A percentile compares a stretch with the other conserved stretches of the same genome.
Evolutionary conservation across 2,113 vertebrate genomes (phyloP).

Genomic region (Takifugu bimaculatus): DNA sequence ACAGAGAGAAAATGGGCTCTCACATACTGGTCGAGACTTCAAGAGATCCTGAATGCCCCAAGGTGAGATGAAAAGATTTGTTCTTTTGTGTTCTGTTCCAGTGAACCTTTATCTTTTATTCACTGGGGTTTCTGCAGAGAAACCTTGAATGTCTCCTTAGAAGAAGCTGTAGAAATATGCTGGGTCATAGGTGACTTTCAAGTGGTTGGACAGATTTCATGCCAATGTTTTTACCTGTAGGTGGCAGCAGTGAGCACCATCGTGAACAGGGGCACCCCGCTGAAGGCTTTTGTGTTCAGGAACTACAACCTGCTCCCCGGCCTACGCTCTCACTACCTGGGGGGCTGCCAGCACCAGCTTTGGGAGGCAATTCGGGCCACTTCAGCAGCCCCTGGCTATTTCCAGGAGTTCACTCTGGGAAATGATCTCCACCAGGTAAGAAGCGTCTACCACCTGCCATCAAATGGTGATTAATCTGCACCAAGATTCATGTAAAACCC

Average conservation of each 20-base stretch:
- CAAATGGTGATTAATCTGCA: not conserved
- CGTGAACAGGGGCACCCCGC: conserved; percentile 85
- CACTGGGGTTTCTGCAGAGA: conserved; percentile 10
- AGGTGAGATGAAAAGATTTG: conserved; percentile 74
- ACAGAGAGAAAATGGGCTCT: conserved; percentile 91
- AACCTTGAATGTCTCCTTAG: conserved; percentile 14
- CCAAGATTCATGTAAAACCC: conserved; percentile 1
- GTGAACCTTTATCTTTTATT: conserved; percentile 3
- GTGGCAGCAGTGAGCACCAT: conserved; percentile 93
- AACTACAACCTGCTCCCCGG: conserved; percentile 92
- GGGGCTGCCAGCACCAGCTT: conserved; percentile 89
- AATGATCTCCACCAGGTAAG: conserved; percentile 91
- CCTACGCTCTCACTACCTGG: conserved; percentile 87
- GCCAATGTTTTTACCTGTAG: conserved; percentile 60
- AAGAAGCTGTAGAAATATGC: not conserved
- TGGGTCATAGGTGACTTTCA: not conserved
- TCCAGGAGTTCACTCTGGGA: conserved; percentile 88
- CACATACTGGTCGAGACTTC: conserved; percentile 91
- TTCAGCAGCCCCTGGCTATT: conserved; percentile 92
- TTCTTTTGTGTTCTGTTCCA: conserved; percentile 7
- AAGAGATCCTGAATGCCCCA: conserved; percentile 87
- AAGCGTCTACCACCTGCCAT: not conserved
- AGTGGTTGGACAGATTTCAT: not conserved
- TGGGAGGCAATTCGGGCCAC: conserved; percentile 94
- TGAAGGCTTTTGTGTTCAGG: conserved; percentile 93